Conservation (phyloP, 2,797 vertebrate genomes). For the Bradypodion ventrale region DNA sequence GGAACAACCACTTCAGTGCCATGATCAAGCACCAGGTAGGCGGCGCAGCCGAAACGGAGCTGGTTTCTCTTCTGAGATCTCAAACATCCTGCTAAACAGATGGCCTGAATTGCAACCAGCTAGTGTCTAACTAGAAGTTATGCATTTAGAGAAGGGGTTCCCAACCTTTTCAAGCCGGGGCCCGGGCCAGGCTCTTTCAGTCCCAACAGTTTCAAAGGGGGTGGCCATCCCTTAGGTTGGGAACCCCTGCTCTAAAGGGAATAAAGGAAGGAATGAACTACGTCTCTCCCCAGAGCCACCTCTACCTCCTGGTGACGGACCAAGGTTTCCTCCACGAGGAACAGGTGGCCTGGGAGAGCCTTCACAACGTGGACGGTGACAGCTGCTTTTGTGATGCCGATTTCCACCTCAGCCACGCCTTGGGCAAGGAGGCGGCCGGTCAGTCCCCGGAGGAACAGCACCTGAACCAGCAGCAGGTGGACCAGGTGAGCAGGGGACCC, state of each 20-base stretch:
- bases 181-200: no score
- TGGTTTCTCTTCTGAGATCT: no score
- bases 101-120: no score
- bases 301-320: conserved; percentile 94
- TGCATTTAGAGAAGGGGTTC: no score
- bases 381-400: conserved; percentile 92
- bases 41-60: no score
- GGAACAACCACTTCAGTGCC: conserved; percentile 97
- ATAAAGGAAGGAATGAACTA: no score
- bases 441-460: conserved; percentile 42
- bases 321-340: conserved; percentile 94
- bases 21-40: conserved; percentile 90
- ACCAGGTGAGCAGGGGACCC: conserved; percentile 78
- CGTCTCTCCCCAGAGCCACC: conserved; percentile 80
- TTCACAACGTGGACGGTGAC: conserved; percentile 93
- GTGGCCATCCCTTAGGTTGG: no score
- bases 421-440: conserved; percentile 67
- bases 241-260: no score
- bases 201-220: no score
- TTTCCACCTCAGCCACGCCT: conserved; percentile 85
- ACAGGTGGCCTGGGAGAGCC: conserved; percentile 89
- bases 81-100: no score
- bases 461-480: conserved; percentile 85
- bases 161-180: no score
- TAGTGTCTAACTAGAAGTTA: no score